Base-by-base conservation (phyloP, 2,888 invertebrate species). In the Bellardia bayeri region DNA sequence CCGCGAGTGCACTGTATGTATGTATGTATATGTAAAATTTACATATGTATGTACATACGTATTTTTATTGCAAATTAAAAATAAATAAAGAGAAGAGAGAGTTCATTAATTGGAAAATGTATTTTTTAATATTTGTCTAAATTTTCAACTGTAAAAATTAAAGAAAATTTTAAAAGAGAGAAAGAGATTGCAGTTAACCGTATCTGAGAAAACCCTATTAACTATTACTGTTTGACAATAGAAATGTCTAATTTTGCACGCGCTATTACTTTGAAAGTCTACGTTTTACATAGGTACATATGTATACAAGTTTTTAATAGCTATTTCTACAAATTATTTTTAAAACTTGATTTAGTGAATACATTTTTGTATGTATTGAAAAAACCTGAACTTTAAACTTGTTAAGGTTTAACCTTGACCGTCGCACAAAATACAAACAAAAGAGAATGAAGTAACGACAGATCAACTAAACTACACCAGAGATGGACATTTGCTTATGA, bases 321-420 rank as follows among this genome's bases (percentile, higher is more conserved):
- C 7, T 14, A 68, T 49, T 68, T 63, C 14, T 13, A 37, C 33
- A 68, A 49, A 49, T 33, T 0, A 51, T 51, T 71, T 33, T 37
- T 37, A 54, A 71, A 71, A 71, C 69, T 71, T 71, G 69, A 54
- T 71, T 54, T n/a, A 54, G 69, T 33, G 37, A 51, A 71, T 56
- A 51, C 23, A 49, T 49, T 63, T 75, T 51, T 14, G 13, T 56
- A n/a, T 14, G 13, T 56, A n/a, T 16, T 4, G 56, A 79, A 23
- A 78, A 79, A 80, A 68, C 69, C 13, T 74, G 86, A 85, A 82
- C 88, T 87, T 86, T 88, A 88, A 87, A 86, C 88, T 87, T 58
- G 72, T 79, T 58, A 75, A 71, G 78, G 58, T 71, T 68, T 88
- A 89, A 89, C 89, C 89, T 89, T 89, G 89, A 89, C 89, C 89